These are phyloP conservation scores for Lepus europaeus DNA, from an alignment of 2,113 vertebrate genomes.

Conservation along the genomic window DNA sequence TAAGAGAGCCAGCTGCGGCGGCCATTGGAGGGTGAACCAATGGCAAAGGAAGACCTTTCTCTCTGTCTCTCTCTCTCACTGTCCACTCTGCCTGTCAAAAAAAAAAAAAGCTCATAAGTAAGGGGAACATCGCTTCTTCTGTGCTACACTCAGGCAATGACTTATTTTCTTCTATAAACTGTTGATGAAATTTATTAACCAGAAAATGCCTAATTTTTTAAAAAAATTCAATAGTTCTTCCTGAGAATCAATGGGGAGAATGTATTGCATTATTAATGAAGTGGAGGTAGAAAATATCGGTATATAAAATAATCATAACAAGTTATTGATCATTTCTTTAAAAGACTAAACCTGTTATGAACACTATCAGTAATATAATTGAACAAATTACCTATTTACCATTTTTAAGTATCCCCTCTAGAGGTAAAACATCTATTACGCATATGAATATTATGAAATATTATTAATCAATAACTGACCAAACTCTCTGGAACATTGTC, in stretches of 20 bases:
- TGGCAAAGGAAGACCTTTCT: too few relatives aligned
- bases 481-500: not conserved
- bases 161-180: not conserved
- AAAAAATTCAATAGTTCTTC: not conserved
- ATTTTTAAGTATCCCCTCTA: not conserved
- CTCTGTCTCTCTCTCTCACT: too few relatives aligned
- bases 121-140: not conserved
- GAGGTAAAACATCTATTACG: not conserved
- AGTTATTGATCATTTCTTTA: not conserved
- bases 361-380: not conserved
- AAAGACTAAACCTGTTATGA: not conserved
- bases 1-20: too few relatives aligned
- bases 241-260: not conserved
- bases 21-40: too few relatives aligned
- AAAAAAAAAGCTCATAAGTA: not conserved
- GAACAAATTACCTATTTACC: not conserved
- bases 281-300: not conserved
- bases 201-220: not conserved
- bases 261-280: not conserved
- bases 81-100: too few relatives aligned
- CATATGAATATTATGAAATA: not conserved
- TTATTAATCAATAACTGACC: not conserved
- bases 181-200: not conserved
- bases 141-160: not conserved
- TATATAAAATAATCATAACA: not conserved